Evolutionary conservation across 2,797 vertebrate species (phyloP), one percentile per base, ranked within the genome.

Genomic region (Tokudaia tokunoshimensis): DNA sequence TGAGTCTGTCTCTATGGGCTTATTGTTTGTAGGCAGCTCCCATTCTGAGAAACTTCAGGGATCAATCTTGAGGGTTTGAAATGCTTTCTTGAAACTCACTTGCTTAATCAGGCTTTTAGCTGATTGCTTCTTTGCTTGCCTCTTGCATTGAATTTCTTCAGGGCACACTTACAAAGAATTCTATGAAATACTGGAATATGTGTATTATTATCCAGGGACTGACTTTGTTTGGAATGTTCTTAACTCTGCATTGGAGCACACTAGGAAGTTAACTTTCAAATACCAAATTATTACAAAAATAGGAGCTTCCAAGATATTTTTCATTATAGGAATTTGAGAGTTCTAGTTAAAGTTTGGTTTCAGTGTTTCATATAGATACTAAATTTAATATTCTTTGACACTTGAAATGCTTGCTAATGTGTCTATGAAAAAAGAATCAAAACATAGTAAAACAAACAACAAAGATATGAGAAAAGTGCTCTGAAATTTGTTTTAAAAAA

Each of bases 51-150:
- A 97, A 89, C 78, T 96, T 97, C 55, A 70, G 89, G 97, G 63
- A 92, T 97, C 94, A 96, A 80, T 97, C 83, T 79, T 63, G 80
- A 97, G 81, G 59, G 41, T 97, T 95, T 97, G 82, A 97, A 98
- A 94, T 92, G 96, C 98, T 98, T 98, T 67, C 29, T 96, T 89
- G 95, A 97, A 97, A 92, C 92, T 83, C 96, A 17, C 41, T 87
- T 97, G 65, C 94, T 98, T 98, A 96, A 98, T 97, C 97, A 97
- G 95, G 88, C 75, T 97, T 98, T 95, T 95, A 96, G 82, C 96
- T 97, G 83, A 98, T 98, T 97, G 91, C 81, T 97, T 26, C 5
- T 31, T 75, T 95, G 67, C 97, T 93, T 1, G 0, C 12, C 91
- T 98, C 92, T 85, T 86, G 52, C 87, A 95, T 47, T 83, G 52